Conservation (phyloP, 92 coral and sea anemone genomes). For the Epizoanthus ramosus region DNA sequence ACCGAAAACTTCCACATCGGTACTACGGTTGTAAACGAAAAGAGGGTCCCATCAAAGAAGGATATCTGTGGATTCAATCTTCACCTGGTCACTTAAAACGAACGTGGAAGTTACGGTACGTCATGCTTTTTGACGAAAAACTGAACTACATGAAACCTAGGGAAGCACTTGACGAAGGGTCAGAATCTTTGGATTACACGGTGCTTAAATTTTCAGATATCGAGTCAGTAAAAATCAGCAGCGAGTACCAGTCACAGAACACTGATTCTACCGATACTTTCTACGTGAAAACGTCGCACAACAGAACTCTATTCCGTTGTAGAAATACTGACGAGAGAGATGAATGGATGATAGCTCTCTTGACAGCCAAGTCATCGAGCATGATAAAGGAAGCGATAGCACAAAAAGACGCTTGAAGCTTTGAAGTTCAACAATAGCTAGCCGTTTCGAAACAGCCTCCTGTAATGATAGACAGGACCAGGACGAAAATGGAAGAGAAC, state of each 20-base stretch:
- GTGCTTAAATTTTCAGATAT: conserved; percentile 31
- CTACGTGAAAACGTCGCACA: conserved; percentile 21
- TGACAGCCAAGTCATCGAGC: conserved; percentile 31
- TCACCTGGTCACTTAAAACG: conserved; percentile 15
- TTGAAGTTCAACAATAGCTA: too few species aligned
- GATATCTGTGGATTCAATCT: conserved; percentile 26
- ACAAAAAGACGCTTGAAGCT: not conserved
- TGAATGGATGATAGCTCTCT: conserved; percentile 35
- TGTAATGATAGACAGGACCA: too few species aligned
- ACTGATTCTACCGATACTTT: not conserved
- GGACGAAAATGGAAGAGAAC: too few species aligned
- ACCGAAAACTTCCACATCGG: conserved; percentile 32
- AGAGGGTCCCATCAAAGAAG: conserved; percentile 28
- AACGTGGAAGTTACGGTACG: conserved; percentile 38
- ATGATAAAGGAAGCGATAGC: conserved; percentile 36
- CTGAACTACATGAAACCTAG: conserved; percentile 26
- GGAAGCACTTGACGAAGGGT: not conserved
- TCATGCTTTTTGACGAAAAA: conserved; percentile 12
- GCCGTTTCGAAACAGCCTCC: too few species aligned
- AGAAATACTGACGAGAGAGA: conserved; percentile 22
- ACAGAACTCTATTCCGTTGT: conserved; percentile 19
- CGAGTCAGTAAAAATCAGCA: conserved; percentile 30
- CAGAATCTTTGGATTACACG: conserved; percentile 19
- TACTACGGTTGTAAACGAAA: conserved; percentile 35
- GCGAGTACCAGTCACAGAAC: conserved; percentile 4